Percentiles rank a stretch among this genome's conserved stretches.
These are phyloP conservation scores for Aricia agestis DNA, from an alignment of 1,140 invertebrate genomes.

Conservation along the genomic window DNA sequence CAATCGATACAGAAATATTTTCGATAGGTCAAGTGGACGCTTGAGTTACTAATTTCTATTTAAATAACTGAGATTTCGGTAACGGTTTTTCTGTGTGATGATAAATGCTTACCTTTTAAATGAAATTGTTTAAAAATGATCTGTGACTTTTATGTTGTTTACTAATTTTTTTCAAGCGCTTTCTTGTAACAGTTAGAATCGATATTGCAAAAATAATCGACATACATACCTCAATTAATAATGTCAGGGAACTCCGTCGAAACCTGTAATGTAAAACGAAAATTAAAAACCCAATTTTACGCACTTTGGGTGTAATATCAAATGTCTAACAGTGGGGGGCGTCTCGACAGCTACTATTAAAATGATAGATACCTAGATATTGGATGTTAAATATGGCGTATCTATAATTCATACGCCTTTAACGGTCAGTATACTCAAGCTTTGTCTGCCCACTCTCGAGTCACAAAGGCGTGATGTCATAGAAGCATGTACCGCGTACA, in stretches of 20 bases:
- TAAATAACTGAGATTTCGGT: constrained; percentile 10
- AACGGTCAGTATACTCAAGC: constrained; percentile 27
- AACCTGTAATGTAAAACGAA: not conserved
- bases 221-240: not conserved
- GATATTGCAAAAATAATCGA: not conserved
- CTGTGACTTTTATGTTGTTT: too few species aligned
- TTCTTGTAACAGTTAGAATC: not conserved
- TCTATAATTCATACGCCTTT: constrained; percentile 17
- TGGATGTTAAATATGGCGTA: not conserved
- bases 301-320: constrained; percentile 2
- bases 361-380: not conserved
- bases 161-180: not conserved
- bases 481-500: constrained; percentile 38
- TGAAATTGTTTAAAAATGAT: too few species aligned
- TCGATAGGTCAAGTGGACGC: constrained; percentile 18
- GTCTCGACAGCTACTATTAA: not conserved
- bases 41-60: constrained; percentile 7
- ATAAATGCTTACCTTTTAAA: not conserved
- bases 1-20: constrained; percentile 18
- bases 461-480: constrained; percentile 68
- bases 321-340: constrained; percentile 2
- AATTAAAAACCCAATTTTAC: not conserved
- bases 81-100: not conserved
- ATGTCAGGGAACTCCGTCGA: not conserved
- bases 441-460: constrained; percentile 58